Evolutionary conservation across 2,888 invertebrate species (phyloP), one percentile per base, ranked within the genome.

Genomic region (Amiota communis): DNA sequence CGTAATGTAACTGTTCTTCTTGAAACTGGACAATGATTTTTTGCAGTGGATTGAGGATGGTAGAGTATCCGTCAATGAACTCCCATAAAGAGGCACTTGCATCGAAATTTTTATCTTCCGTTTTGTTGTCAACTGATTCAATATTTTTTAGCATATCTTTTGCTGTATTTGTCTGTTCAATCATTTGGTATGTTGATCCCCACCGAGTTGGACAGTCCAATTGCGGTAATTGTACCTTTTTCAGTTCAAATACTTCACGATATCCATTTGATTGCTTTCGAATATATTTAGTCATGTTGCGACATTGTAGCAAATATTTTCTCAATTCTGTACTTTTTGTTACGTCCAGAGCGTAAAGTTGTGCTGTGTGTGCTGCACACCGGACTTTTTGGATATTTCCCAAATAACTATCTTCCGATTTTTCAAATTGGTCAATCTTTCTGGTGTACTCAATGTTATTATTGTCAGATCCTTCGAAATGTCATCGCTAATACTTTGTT

Each of bases 341-440:
- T 3, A 74, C 74, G 65, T 78, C 77, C 0, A 79, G 63, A 11
- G 75, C 76, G 73, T 70, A 70, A 0, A 79, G 72, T 23, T 79
- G 76, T 8, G 72, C 71, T 67, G 75, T 77, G 20, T 77, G 73
- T 17, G 76, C 76, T 46, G 74, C 77, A 75, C 75, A 77, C 17
- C 73, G 70, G 56, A 73, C 72, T 64, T 74, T 67, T 74, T 72
- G 65, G n/a, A 76, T 74, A 70, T 64, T 67, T n/a, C 68, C 73
- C n/a, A n/a, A n/a, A n/a, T n/a, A n/a, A n/a, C n/a, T n/a, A n/a
- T n/a, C n/a, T n/a, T n/a, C n/a, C n/a, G n/a, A n/a, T n/a, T n/a
- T n/a, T n/a, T n/a, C n/a, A n/a, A n/a, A n/a, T n/a, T n/a, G n/a
- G n/a, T n/a, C n/a, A n/a, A n/a, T n/a, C n/a, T n/a, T n/a, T n/a